Percentiles rank a stretch among this genome's conserved stretches.
Evolutionary conservation across 2,113 vertebrate genomes (phyloP).

Genomic region (Petromus typicus): DNA sequence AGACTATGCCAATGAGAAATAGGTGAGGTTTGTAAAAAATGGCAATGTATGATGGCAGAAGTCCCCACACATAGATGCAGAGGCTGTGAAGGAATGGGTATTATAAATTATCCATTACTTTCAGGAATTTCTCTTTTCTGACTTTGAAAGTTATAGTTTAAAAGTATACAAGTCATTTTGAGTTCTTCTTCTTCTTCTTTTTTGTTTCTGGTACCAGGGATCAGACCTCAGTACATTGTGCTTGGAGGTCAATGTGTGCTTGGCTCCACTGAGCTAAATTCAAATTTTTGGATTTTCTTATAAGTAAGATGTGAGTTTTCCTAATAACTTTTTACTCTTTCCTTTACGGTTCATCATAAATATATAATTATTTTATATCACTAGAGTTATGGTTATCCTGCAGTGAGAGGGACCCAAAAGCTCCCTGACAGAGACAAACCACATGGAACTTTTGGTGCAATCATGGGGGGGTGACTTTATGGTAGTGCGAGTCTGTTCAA

Average conservation of each 20-base stretch:
- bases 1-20: not conserved
- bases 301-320: not conserved
- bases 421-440: not conserved
- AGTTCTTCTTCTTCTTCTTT: not conserved
- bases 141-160: no score
- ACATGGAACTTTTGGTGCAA: no score
- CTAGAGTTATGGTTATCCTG: not conserved
- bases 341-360: not conserved
- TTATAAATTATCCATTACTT: fast-evolving
- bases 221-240: no score
- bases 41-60: not conserved
- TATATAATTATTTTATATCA: not conserved
- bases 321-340: not conserved
- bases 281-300: no score
- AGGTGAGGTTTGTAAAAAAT: no score
- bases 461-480: not conserved
- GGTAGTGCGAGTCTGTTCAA: not conserved
- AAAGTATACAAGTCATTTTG: not conserved
- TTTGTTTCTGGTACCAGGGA: no score
- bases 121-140: not conserved
- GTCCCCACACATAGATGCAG: not conserved
- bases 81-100: fast-evolving
- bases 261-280: no score
- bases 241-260: no score
- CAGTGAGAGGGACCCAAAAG: no score